Base-by-base conservation (phyloP, 2,888 invertebrate species). In the Drosophila algonquin region DNA sequence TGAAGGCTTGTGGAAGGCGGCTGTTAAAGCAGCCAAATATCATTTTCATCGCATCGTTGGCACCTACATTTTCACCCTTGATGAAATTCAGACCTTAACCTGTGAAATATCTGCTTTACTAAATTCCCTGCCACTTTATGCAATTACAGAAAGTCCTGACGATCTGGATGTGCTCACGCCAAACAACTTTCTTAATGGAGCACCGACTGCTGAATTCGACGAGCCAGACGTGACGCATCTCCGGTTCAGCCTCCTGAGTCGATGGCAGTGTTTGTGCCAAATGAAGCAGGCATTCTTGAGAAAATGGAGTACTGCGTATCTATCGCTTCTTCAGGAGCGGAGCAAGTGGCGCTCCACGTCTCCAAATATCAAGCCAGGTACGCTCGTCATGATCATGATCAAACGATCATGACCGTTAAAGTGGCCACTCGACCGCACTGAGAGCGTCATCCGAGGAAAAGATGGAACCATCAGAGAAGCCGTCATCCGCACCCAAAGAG, bases 1-100 rank as follows among this genome's bases (percentile, higher is more conserved):
- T 21, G 67, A 69, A 1, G 71, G 61, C 0, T 53, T 73, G 16
- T 73, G 70, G 70, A 62, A 75, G 32, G 65, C 68, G 4, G 44
- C 58, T 40, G 50, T 70, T 1, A 67, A 73, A 21, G 40, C 61
- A 7, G 63, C 67, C 1, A 73, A 77, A 63, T 35, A 21, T 18
- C 61, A 73, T 56, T 65, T 73, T 16, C 55, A 53, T 59, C 69
- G 70, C 7, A 51, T 62, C 6, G 68, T 75, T 6, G 69, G 58
- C 5, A 56, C 50, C 5, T 40, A 47, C 14, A 50, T 40, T 16
- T 35, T 76, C 3, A 63, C 50, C 16, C 7, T 46, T 46, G 9
- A 46, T 18, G 18, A 27, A 27, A 27, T 27, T 27, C 27, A 27
- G 27, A 27, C 27, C 7, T 27, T 27, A 7, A 7, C 27, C 1